Evolutionary conservation across 2,113 vertebrate species (phyloP), one percentile per base, ranked within the genome.

Genomic region (Eclectus roratus): DNA sequence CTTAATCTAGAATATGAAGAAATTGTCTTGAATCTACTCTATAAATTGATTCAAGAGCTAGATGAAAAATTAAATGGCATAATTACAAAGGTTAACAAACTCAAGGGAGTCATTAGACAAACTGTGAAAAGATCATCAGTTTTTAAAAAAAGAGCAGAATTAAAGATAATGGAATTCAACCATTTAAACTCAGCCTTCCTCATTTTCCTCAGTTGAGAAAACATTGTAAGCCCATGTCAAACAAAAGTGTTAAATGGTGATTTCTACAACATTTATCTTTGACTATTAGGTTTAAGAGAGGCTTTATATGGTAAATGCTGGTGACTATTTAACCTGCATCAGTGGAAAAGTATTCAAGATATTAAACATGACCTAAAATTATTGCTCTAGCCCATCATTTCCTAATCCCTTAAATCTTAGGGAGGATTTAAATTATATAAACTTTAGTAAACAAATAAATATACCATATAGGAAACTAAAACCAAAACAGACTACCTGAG

Each of bases 171-270:
- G 29, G 70, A 85, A 92, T 93, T 95, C 88, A 89, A 79, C n/a
- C 13, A 1, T 91, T 95, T 95, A 61, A 72, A 24, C 46, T 86
- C 56, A 50, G 70, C 79, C 86, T 94, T 68, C 68, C 47, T 88
- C 76, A 78, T 92, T 96, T 95, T 90, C 44, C 69, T 69, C 73
- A 86, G 69, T 2, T 97, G 80, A 94, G 83, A 79, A 94, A 94
- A 96, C 64, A 90, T 11, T 23, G 29, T 92, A 91, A 95, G 41
- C 55, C 63, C 91, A 76, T 39, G 66, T 92, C 96, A 96, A 95
- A 96, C 73, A 91, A 35, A 72, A 91, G 35, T 11, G 47, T 87
- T 89, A 89, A 88, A 72, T 17, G 77, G 80, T 41, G 95, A 94
- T 95, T 94, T 83, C 82, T 63, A 46, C 68, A 47, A n/a, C 23